Evolutionary conservation across 2,888 invertebrate genomes (phyloP), one percentile per base, ranked within the genome.

Genomic region (Agonum fuliginosum): DNA sequence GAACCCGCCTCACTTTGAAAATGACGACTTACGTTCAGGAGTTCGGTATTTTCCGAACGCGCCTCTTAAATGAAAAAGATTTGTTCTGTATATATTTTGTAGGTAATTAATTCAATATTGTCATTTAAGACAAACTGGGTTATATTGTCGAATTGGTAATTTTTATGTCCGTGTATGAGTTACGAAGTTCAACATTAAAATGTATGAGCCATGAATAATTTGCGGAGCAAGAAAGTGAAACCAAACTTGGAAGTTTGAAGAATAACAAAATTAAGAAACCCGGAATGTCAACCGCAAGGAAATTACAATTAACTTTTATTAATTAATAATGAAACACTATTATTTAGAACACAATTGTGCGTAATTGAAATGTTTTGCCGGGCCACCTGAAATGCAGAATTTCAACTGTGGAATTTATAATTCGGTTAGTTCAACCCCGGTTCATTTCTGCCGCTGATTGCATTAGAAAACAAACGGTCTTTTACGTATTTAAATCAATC

Each of bases 401-500:
- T 67, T 4, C 20, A 22, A 12, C 67, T 65, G 17, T 37, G 65
- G 65, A 67, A 20, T 67, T 65, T 37, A 67, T 34, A 54, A 54
- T 54, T 54, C n/a, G 12, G 54, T 54, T 54, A 54, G 54, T 1
- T 1, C 12, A 24, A 54, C 54, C 54, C 41, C 24, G 22, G 69
- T 70, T 62, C 14, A 30, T 62, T 62, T 62, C 30, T 2, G 24
- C 27, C n/a, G 62, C 6, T 27, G 69, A 70, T 70, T 70, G 46
- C 22, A 46, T 70, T 70, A 70, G 69, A 46, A 70, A 70, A 70
- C 43, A 43, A 70, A 70, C 46, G 46, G 41, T 70, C 43, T 70
- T 69, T 70, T 46, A 43, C 43, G 69, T 70, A 70, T 70, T 70
- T 70, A 70, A 70, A 70, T 43, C 69, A 70, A 70, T 70, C 43